Evolutionary conservation across 2,888 invertebrate genomes (phyloP), one percentile per base, ranked within the genome.

Genomic region (Drosophila fulvimacula): DNA sequence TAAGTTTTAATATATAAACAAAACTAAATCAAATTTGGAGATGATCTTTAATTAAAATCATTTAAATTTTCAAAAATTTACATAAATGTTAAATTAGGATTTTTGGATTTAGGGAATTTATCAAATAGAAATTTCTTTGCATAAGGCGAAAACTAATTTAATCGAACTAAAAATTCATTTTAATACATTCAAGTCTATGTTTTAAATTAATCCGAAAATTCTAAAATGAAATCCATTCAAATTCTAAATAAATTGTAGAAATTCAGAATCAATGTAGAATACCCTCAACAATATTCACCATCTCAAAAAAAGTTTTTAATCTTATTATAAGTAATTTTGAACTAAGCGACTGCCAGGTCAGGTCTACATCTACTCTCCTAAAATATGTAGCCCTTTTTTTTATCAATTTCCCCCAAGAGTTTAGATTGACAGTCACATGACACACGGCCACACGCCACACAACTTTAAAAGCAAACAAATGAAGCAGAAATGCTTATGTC

Each of bases 401-500:
- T 24, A 21, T 51, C 21, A 10, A 52, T 30, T 15, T 55, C 11
- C 21, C 10, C n/a, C 21, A 32, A 21, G 44, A 24, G 17, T 36
- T 27, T 17, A n/a, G 11, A 56, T 34, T 17, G n/a, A 17, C 7
- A 44, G 34, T 10, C 21, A 21, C n/a, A 21, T n/a, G 11, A 10
- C 55, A 19, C 41, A 15, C 4, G 17, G 11, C 13, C 44, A 17
- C 41, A 41, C 17, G 5, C 41, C 15, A 5, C 44, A 17, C 19
- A 36, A 27, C 61, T 53, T 64, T 42, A 59, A 58, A 57, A 53
- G 48, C 59, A 66, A 73, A 73, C 66, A 78, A 78, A 82, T 82
- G 55, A 73, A 61, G 73, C 78, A 57, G 49, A 80, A 72, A 75
- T 61, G 57, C 53, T 52, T 53, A 38, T 17, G 36, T 24, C 19